Evolutionary conservation across 2,888 invertebrate species (phyloP), one percentile per base, ranked within the genome.

Genomic region (Chloroclysta siterata): DNA sequence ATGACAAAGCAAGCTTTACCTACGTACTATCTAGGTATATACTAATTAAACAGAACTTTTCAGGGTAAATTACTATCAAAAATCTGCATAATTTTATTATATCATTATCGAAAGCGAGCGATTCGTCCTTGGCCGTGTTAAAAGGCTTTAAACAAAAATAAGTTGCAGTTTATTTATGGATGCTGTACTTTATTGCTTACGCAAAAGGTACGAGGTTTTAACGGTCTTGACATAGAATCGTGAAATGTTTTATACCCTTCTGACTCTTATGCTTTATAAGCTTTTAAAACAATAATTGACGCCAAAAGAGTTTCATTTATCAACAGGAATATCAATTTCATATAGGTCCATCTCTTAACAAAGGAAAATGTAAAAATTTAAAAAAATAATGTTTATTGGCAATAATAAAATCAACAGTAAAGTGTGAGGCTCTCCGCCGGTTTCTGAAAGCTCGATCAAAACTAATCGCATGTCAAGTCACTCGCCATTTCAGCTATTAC

Each of bases 71-170:
- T 41, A 58, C 58, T 46, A 64, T 59, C 52, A 52, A 59, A 54
- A 39, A 50, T 46, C 33, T 14, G 29, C 58, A 52, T 44, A 42
- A 63, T 28, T 44, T 53, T 42, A 57, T 33, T 15, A 41, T 41
- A 44, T 6, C 15, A 14, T 36, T 39, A 47, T 46, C 36, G 50
- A 41, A 13, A 63, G 50, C 28, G 50, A 58, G 29, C 28, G 29
- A 29, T 13, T 8, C 28, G 52, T 57, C 65, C 69, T 67, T 67
- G 65, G 60, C 65, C 63, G 60, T 51, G 15, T 66, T 66, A 46
- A 59, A 63, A 42, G 61, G 39, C 48, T 57, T 50, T 57, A 62
- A 14, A 50, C 36, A 14, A 56, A 58, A 59, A 59, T 54, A 52
- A 39, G 17, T 48, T 51, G 57, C 53, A 28, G 6, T 61, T 54